Conservation (phyloP, 2,113 vertebrate genomes). For the Thamnophis sirtalis region DNA sequence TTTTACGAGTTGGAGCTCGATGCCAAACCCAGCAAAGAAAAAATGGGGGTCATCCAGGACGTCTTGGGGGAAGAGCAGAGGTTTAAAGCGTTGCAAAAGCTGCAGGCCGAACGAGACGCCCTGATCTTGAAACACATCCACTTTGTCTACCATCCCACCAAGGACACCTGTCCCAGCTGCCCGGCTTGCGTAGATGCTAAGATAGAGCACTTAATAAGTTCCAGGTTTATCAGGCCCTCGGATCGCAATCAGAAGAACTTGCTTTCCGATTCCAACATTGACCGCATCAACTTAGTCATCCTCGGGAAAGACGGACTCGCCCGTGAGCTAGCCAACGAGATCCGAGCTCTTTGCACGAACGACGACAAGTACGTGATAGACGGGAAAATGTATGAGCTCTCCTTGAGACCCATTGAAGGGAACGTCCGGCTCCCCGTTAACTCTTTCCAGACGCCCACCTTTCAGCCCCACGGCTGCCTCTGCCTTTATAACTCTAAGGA, state of each 20-base stretch:
- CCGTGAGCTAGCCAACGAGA: constrained; percentile 92
- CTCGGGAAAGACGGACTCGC: constrained; percentile 92
- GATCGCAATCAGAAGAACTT: constrained; percentile 81
- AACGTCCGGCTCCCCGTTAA: constrained; percentile 95
- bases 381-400: constrained; percentile 90
- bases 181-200: constrained; percentile 83
- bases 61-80: constrained; percentile 89
- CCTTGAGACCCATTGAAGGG: constrained; percentile 90
- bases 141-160: constrained; percentile 96
- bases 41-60: constrained; percentile 97
- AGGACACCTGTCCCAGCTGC: constrained; percentile 92
- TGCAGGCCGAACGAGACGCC: constrained; percentile 93
- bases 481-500: constrained; percentile 98
- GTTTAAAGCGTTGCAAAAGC: constrained; percentile 92
- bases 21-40: constrained; percentile 97
- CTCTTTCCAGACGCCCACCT: constrained; percentile 92
- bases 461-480: constrained; percentile 91
- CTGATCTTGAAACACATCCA: constrained; percentile 97
- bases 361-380: constrained; percentile 91
- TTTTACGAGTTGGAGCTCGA: constrained; percentile 97
- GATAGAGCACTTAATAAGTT: constrained; percentile 84
- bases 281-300: constrained; percentile 91
- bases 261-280: constrained; percentile 67
- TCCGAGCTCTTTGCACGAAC: constrained; percentile 88
- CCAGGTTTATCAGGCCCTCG: constrained; percentile 76